Evolutionary conservation across 2,888 invertebrate genomes (phyloP), one percentile per base, ranked within the genome.

Genomic region (Dynastes maya): DNA sequence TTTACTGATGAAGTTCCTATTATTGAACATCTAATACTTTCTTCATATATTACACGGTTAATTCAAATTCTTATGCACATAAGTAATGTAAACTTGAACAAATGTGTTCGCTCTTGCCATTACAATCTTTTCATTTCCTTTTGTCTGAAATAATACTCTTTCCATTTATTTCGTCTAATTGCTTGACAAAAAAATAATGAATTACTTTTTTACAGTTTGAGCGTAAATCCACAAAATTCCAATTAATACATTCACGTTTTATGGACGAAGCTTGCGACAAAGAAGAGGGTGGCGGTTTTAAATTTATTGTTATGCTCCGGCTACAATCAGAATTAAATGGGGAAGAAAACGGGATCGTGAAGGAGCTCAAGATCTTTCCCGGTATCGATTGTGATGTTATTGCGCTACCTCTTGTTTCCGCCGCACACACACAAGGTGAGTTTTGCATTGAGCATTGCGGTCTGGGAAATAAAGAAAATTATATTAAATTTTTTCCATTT

Each of bases 241-340:
- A 74, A 74, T 74, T 74, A 74, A 74, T 74, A 74, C 61, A 61
- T 61, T 63, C 72, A 61, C 72, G 61, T 61, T 68, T 74, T 74
- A 74, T 74, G 61, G 72, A 27, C 45, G 55, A 37, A 74, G n/a
- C 72, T 74, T 63, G 63, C 72, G 63, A 22, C 72, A 45, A 1
- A 74, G 63, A 51, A 68, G 53, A 40, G 72, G 49, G 58, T 58
- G 65, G 63, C 55, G 71, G 71, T 78, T 78, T 78, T 29, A 78
- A 78, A 72, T 71, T 65, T 72, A 78, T 64, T 71, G 71, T 78
- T 78, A 78, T 78, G 65, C 64, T 51, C 71, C 53, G 64, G 64
- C 76, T 78, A 80, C 79, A 61, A 77, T 80, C 75, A 71, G 76
- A 77, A 80, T 79, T 78, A 80, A 81, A 79, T 79, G 70, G 49